Evolutionary conservation across 2,797 vertebrate species (phyloP), one percentile per base, ranked within the genome.

Genomic region (Acipenser oxyrinchus): DNA sequence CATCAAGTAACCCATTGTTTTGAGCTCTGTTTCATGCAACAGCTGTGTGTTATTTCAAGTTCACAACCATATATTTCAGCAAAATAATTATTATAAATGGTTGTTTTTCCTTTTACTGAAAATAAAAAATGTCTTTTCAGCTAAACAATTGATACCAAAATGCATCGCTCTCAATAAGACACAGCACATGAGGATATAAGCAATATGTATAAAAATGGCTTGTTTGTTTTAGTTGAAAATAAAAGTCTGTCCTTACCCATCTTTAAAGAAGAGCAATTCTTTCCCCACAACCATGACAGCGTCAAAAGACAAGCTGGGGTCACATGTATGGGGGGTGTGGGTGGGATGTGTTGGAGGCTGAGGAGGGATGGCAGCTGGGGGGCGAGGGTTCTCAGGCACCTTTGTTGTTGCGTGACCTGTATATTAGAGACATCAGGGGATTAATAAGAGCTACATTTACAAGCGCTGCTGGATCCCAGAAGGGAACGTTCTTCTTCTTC

Each of bases 221-320:
- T 3, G 11, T 53, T 8, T 53, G 8, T 8, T 53, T 53, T 8
- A 53, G 11, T 2, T 53, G 11, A 53, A 12, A 53, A 8, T 53
- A 1, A 8, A 18, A 8, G 51, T 53, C 8, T 6, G 9, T 59
- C 13, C 15, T 86, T 71, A 82, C 75, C 78, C 48, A 6, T 78
- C 75, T 68, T 67, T 83, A 74, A 87, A 83, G 65, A 84, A 72
- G 1, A 82, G 51, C 10, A 79, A 74, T 64, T 80, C 75, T 71
- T 79, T 82, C 11, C 78, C 76, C 60, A 85, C 64, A 64, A 75
- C 70, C 4, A 75, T 79, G 62, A 80, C 76, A 0, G 77, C 80
- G 57, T 81, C 77, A 61, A 83, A 84, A 51, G 81, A 77, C 2
- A 73, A 62, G 48, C 64, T 78, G 57, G 80, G 70, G 52, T 86